Percentiles rank a stretch among this genome's conserved stretches.
Evolutionary conservation across 2,888 invertebrate genomes (phyloP).

Genomic region (Oxytorus armatus): DNA sequence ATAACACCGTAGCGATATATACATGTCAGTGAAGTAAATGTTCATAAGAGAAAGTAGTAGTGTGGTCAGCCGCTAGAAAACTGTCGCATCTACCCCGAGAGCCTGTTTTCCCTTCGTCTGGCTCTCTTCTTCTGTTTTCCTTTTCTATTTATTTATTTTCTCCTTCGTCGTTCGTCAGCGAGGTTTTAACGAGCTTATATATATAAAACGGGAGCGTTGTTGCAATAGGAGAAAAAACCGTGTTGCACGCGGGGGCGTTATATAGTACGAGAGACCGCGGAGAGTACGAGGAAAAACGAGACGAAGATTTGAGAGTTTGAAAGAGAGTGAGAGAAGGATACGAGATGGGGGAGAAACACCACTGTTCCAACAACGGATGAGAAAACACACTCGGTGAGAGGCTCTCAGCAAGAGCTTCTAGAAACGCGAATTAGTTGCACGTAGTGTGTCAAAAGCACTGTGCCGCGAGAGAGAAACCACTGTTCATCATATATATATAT

Average conservation of each 20-base stretch:
- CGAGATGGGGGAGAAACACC: slow-evolving; percentile 31
- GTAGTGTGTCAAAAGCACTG: slow-evolving; percentile 8
- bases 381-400: slow-evolving; percentile 51
- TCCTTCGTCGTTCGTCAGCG: slow-evolving; percentile 42
- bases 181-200: slow-evolving; percentile 55
- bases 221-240: slow-evolving; percentile 1
- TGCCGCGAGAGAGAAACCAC: slow-evolving; percentile 27
- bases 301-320: slow-evolving; percentile 33
- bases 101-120: background rate
- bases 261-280: slow-evolving; percentile 27
- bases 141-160: slow-evolving; percentile 10
- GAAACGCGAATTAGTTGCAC: slow-evolving; percentile 52
- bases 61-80: slow-evolving; percentile 18
- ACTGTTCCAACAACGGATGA: slow-evolving; percentile 50
- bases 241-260: slow-evolving; percentile 38
- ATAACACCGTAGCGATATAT: background rate
- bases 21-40: background rate
- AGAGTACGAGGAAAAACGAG: slow-evolving; percentile 15
- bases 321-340: slow-evolving; percentile 16
- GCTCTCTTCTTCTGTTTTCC: background rate
- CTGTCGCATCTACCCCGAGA: slow-evolving; percentile 26
- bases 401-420: slow-evolving; percentile 38
- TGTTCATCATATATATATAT: slow-evolving; percentile 3
- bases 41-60: background rate
- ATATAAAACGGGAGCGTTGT: slow-evolving; percentile 7